Base-by-base conservation (phyloP, 2,888 invertebrate genomes). In the Acanthosepion pharaonis region DNA sequence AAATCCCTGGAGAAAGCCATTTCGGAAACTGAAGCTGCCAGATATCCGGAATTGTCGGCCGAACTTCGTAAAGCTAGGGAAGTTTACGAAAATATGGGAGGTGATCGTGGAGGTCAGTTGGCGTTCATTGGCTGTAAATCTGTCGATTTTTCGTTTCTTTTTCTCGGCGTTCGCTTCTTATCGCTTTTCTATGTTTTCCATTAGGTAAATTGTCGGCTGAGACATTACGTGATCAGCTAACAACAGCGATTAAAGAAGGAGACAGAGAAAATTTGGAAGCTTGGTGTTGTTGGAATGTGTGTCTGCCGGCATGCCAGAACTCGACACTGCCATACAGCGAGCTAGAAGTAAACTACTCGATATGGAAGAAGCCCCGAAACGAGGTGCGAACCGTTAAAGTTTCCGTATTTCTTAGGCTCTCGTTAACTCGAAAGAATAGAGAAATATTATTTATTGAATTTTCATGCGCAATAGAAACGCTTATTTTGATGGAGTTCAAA, bases 51-150 rank as follows among this genome's bases (percentile, higher is more conserved):
- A 51, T 33, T 92, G 28, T 48, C 48, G 48, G 48, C 92, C 49
- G 92, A 92, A 11, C 48, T 92, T 51, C 49, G 92, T 28, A 92
- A 92, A 92, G 92, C 92, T 49, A 92, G 92, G 28, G 92, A 25
- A n/a, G 92, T n/a, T 49, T 49, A 48, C 11, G 51, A 92, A 48
- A 92, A 25, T n/a, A n/a, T 92, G 48, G 92, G 92, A 49, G 78
- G 78, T 78, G 92, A 49, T 92, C 92, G 92, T 49, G 92, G 92
- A 92, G 92, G 92, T 92, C 23, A 92, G 92, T 78, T 78, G 78
- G n/a, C 33, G 3, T 78, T 9, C 15, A 78, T 78, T 78, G 78
- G 78, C 33, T 78, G 78, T 9, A 78, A 33, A 33, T 78, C n/a
- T 51, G 8, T 51, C 51, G 8, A 8, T 15, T 51, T 51, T 4